Conservation (phyloP, 1,140 invertebrate species). For the Aphelinus certus region DNA sequence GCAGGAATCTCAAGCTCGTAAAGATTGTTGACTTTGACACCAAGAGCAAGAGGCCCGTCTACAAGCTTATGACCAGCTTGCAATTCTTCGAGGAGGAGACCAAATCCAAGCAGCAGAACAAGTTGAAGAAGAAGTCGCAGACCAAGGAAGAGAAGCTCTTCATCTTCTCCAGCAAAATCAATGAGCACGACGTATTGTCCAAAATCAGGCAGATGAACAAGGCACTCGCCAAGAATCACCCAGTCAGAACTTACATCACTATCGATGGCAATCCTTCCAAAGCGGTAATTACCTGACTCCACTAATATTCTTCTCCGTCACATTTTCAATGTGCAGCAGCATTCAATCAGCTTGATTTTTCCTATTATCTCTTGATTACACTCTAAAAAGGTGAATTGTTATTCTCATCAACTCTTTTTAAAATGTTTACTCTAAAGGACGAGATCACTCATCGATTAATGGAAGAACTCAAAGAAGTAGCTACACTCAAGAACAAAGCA, state of each 20-base stretch:
- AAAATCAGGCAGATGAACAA: slow-evolving; percentile 44
- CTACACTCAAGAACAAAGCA: not conserved
- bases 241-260: slow-evolving; percentile 70
- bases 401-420: too few relatives aligned
- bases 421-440: not conserved
- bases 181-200: slow-evolving; percentile 71
- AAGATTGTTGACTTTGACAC: slow-evolving; percentile 72
- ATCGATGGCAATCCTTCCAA: slow-evolving; percentile 59
- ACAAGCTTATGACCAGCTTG: slow-evolving; percentile 66
- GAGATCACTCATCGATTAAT: not conserved
- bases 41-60: slow-evolving; percentile 71
- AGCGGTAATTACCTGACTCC: slow-evolving; percentile 46
- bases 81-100: slow-evolving; percentile 55
- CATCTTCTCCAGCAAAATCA: slow-evolving; percentile 70
- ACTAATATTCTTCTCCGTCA: too few relatives aligned
- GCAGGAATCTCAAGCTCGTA: slow-evolving; percentile 72
- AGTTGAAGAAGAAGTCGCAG: slow-evolving; percentile 41
- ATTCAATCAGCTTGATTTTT: too few relatives aligned
- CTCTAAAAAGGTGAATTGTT: too few relatives aligned
- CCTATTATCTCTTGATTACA: too few relatives aligned
- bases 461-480: not conserved
- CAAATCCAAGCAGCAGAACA: slow-evolving; percentile 54
- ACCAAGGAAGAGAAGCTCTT: slow-evolving; percentile 70
- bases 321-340: too few relatives aligned
- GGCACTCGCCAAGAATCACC: slow-evolving; percentile 65